phyloP scores from a whole-genome alignment of 2,888 invertebrate genomes.

The Sussaba pulchella region DNA sequence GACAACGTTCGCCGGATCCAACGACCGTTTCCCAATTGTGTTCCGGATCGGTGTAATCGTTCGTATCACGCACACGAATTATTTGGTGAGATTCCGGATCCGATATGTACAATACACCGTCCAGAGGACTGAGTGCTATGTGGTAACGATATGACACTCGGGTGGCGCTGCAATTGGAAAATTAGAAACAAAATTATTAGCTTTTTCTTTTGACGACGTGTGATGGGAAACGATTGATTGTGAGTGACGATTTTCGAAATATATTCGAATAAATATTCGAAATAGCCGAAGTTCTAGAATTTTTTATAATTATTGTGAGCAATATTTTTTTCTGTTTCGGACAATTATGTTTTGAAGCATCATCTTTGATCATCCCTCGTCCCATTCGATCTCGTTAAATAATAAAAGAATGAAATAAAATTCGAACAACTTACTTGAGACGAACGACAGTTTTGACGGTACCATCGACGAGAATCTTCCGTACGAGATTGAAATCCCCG shows the following conservation, averaged over 20 bases:
- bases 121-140: constrained; percentile 97
- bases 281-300: not conserved
- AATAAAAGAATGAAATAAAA: not conserved
- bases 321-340: too few species aligned
- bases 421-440: constrained; percentile 88
- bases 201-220: not conserved
- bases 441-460: constrained; percentile 92
- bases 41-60: constrained; percentile 93
- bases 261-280: not conserved
- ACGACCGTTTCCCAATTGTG: constrained; percentile 98
- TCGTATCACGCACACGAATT: constrained; percentile 92
- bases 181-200: constrained; percentile 60
- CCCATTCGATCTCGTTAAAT: not conserved
- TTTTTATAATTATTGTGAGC: too few species aligned
- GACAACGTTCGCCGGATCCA: constrained; percentile 96
- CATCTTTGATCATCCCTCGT: not conserved
- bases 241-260: too few species aligned
- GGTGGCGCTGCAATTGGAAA: constrained; percentile 96
- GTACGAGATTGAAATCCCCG: constrained; percentile 97
- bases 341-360: too few species aligned
- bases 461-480: constrained; percentile 94
- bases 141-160: constrained; percentile 98
- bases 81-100: constrained; percentile 98
- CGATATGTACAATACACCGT: constrained; percentile 97
- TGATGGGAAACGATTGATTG: not conserved